Evolutionary conservation across 2,888 invertebrate species (phyloP).

Genomic region (Drosophila vallismaia): DNA sequence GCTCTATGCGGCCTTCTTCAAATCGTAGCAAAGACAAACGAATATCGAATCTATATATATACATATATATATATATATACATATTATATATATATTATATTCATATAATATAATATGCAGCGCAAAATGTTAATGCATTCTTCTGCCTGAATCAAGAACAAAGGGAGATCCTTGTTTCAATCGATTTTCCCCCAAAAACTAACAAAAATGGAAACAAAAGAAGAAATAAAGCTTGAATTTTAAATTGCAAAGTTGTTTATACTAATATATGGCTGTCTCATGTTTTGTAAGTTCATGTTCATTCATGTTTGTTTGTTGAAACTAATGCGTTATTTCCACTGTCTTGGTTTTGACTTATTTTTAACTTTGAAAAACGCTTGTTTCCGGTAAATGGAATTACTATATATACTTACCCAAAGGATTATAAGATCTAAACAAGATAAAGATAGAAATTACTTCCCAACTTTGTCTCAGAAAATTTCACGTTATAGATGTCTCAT

Average conservation of each 20-base stretch:
- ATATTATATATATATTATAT: conserved; percentile 29
- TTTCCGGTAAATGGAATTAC: no score
- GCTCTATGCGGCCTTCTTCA: conserved; percentile 78
- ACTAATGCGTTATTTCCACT: no score
- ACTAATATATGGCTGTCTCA: neutral
- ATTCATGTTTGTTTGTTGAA: no score
- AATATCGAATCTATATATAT: conserved; percentile 40
- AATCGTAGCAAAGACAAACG: conserved; percentile 60
- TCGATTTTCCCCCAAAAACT: neutral
- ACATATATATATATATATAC: conserved; percentile 16
- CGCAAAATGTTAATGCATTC: conserved; percentile 54
- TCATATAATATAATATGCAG: conserved; percentile 29
- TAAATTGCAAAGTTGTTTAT: neutral
- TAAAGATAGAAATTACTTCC: no score
- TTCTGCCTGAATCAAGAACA: conserved; percentile 43
- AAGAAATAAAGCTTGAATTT: conserved; percentile 9
- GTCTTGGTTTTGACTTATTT: no score
- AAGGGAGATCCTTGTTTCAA: neutral
- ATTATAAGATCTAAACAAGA: no score
- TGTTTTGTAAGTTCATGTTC: no score
- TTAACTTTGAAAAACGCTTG: no score
- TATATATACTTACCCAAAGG: no score
- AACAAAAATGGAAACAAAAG: neutral
- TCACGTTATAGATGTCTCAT: no score
- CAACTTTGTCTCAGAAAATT: no score